Percentiles rank a stretch among this genome's conserved stretches.
These are phyloP conservation scores for Drosophila villosipedis DNA, from an alignment of 2,888 invertebrate species.

Conservation along the genomic window DNA sequence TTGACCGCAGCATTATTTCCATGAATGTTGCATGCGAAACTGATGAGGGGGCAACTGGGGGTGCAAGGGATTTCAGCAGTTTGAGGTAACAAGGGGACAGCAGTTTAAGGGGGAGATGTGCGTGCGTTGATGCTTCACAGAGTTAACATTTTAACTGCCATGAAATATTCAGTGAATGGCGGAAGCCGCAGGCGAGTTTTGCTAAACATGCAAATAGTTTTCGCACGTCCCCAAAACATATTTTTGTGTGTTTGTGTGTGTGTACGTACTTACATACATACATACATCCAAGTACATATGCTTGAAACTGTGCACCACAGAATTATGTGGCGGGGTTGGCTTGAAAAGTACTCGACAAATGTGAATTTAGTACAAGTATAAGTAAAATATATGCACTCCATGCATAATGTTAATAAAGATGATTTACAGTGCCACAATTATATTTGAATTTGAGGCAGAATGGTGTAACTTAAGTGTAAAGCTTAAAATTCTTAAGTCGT, in stretches of 20 bases:
- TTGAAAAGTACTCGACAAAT: neutral
- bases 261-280: neutral
- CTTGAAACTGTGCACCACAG: slow-evolving; percentile 4
- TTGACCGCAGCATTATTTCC: slow-evolving; percentile 79
- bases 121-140: slow-evolving; percentile 69
- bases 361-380: neutral
- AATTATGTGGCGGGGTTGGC: slow-evolving; percentile 14
- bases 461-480: neutral
- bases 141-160: slow-evolving; percentile 82
- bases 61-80: too few relatives aligned
- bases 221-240: slow-evolving; percentile 52
- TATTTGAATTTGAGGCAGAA: neutral
- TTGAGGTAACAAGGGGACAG: neutral
- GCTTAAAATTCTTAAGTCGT: neutral
- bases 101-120: slow-evolving; percentile 30
- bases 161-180: slow-evolving; percentile 73
- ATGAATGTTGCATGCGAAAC: slow-evolving; percentile 66
- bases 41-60: neutral
- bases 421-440: neutral
- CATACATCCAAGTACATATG: slow-evolving; percentile 15
- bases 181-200: neutral
- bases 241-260: neutral
- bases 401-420: neutral
- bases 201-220: slow-evolving; percentile 75
- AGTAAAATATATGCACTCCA: neutral